Percentiles rank a stretch among this genome's conserved stretches.
These are phyloP conservation scores for Verasper variegatus DNA, from an alignment of 2,113 vertebrate species.

Conservation along the genomic window DNA sequence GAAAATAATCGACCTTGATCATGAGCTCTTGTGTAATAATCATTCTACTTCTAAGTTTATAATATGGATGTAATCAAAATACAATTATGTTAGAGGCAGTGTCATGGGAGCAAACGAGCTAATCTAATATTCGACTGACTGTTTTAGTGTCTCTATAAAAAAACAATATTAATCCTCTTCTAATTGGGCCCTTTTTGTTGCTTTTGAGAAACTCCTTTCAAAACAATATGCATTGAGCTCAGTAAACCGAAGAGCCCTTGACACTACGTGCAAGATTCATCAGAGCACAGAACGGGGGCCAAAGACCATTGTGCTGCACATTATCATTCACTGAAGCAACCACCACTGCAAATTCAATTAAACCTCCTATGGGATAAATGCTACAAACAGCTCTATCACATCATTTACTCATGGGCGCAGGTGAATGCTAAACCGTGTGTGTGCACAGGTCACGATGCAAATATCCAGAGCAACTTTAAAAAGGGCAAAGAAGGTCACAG, in stretches of 20 bases:
- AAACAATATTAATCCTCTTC: conserved; percentile 43
- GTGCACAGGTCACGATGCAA: background rate
- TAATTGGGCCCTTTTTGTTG: conserved; percentile 50
- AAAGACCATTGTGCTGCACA: conserved; percentile 44
- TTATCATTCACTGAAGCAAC: conserved; percentile 50
- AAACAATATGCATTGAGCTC: conserved; percentile 53
- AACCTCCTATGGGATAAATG: conserved; percentile 36
- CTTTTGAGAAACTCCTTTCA: conserved; percentile 41
- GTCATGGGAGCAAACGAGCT: conserved; percentile 41
- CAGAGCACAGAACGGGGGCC: conserved; percentile 4
- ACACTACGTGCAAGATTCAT: no score
- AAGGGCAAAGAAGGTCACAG: conserved; percentile 44
- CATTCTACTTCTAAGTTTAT: conserved; percentile 41
- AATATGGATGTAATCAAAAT: conserved; percentile 57
- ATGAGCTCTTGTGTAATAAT: conserved; percentile 43
- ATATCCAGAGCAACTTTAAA: background rate
- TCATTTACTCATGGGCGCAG: conserved; percentile 2
- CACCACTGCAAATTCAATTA: conserved; percentile 50
- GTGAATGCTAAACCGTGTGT: conserved; percentile 1
- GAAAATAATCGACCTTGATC: conserved; percentile 71
- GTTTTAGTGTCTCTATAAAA: conserved; percentile 40
- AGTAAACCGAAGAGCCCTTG: conserved; percentile 41
- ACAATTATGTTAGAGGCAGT: conserved; percentile 35
- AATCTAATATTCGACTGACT: conserved; percentile 39
- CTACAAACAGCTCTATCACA: conserved; percentile 33